These are phyloP conservation scores for Ceratina australensis DNA, from an alignment of 1,140 invertebrate species.

Conservation along the genomic window DNA sequence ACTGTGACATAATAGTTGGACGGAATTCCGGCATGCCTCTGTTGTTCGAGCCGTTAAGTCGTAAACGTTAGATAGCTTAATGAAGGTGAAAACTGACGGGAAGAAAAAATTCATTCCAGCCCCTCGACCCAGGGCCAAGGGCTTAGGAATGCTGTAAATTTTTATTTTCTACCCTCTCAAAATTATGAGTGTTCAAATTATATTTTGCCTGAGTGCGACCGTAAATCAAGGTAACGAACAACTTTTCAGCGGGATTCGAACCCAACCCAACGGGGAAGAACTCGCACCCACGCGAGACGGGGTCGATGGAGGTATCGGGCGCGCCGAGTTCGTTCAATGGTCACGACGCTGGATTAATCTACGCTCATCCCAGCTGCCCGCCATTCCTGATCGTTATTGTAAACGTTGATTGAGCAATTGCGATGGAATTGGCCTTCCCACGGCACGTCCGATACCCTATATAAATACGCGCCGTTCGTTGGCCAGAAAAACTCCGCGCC, in stretches of 20 bases:
- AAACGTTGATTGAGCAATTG: constrained; percentile 70
- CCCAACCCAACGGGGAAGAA: too few relatives aligned
- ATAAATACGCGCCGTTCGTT: constrained; percentile 46
- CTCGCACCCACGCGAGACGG: neutral
- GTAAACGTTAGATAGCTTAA: constrained; percentile 47
- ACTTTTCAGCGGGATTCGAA: too few relatives aligned
- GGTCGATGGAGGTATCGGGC: neutral
- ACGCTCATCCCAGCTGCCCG: constrained; percentile 23
- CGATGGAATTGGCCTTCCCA: constrained; percentile 64
- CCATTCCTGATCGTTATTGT: constrained; percentile 49
- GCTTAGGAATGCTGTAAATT: constrained; percentile 27
- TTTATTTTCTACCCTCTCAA: neutral
- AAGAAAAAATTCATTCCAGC: too few relatives aligned
- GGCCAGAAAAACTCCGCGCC: constrained; percentile 23
- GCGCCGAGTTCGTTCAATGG: neutral
- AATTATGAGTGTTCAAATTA: constrained; percentile 25
- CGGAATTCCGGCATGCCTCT: constrained; percentile 31
- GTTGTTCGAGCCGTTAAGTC: constrained; percentile 37
- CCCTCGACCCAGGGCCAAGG: neutral
- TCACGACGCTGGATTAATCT: constrained; percentile 18
- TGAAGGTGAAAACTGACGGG: neutral
- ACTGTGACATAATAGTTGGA: neutral
- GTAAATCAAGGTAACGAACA: too few relatives aligned
- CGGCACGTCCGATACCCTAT: neutral
- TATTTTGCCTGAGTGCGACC: constrained; percentile 14